Base-by-base conservation (phyloP, 2,113 vertebrate genomes). In the Neogobius melanostomus region DNA sequence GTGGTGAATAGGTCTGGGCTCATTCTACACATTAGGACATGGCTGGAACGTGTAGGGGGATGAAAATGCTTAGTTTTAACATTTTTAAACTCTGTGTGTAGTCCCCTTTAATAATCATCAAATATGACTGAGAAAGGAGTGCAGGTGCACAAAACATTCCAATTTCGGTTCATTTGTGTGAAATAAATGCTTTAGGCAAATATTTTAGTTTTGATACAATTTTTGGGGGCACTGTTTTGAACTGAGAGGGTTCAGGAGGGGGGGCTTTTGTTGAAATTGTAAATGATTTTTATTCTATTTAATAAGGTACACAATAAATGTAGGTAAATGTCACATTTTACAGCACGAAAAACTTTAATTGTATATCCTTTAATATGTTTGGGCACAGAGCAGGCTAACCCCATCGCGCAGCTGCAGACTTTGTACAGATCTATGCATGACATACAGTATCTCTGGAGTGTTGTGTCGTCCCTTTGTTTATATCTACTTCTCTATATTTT, bases 351-450 rank as follows among this genome's bases (percentile, higher is more conserved):
- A 75, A 75, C 8, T 9, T 61, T 68, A 0, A 50, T 49, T 43
- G 6, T 64, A 60, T 72, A 28, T 77, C 73, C 75, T 79, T 81
- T 81, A 67, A 76, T 64, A 11, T 71, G 66, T 49, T 65, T 43
- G 79, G 56, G 49, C 66, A 2, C 47, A 45, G 57, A 78, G 65
- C 53, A 11, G 72, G 47, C 46, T 60, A 7, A 44, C 9, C 54
- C 10, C 6, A n/a, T 51, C 36, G 84, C 83, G 72, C 75, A 78
- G 71, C 80, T 83, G 72, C 81, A 79, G 54, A 79, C 48, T 81
- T 86, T 86, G 76, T 90, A 87, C 78, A 80, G 78, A 88, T 88
- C 92, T 93, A 93, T 93, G 92, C 92, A 92, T 87, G 85, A 82
- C 73, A 77, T 79, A 77, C 28, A 36, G 28, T 79, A 78, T 80